phyloP scores from a whole-genome alignment of 53 echinoderm and acorn worm species.

The Hippasteria phrygiana region DNA sequence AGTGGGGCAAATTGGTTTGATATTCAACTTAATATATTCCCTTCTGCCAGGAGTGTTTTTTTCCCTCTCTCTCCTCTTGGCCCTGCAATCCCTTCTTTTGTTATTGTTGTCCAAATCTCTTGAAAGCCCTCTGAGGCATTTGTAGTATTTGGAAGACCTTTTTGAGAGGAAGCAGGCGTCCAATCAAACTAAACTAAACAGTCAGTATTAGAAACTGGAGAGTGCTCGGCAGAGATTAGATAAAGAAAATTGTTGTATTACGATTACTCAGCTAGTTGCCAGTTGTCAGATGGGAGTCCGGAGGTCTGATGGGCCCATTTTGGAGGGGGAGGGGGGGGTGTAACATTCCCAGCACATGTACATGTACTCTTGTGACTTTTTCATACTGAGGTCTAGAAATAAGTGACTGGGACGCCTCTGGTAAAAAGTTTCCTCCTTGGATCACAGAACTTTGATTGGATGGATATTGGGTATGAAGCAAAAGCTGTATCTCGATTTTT shows the following conservation, averaged over 20 bases:
- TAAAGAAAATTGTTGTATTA: conserved; percentile 9
- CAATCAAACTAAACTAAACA: conserved; percentile 36
- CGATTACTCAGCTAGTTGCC: conserved; percentile 15
- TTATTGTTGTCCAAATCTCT: conserved; percentile 56
- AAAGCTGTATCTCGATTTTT: no score
- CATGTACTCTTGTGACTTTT: neutral
- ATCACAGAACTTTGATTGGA: no score
- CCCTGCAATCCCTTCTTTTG: conserved; percentile 21
- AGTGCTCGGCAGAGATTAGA: conserved; percentile 38
- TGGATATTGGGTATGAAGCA: no score
- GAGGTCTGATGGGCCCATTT: neutral
- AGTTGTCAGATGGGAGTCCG: neutral
- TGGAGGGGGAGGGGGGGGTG: neutral
- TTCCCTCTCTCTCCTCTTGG: neutral
- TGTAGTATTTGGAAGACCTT: conserved; percentile 7
- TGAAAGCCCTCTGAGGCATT: conserved; percentile 44
- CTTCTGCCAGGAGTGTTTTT: conserved; percentile 3
- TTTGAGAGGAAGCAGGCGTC: conserved; percentile 44
- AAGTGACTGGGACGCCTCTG: no score
- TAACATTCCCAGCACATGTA: neutral
- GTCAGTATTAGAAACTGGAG: conserved; percentile 11
- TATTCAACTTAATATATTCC: conserved; percentile 58
- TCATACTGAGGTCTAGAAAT: neutral
- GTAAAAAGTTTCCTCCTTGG: no score
- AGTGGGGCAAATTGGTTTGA: conserved; percentile 61